phyloP scores from a whole-genome alignment of 2,113 vertebrate genomes.

The Enhydra lutris region DNA sequence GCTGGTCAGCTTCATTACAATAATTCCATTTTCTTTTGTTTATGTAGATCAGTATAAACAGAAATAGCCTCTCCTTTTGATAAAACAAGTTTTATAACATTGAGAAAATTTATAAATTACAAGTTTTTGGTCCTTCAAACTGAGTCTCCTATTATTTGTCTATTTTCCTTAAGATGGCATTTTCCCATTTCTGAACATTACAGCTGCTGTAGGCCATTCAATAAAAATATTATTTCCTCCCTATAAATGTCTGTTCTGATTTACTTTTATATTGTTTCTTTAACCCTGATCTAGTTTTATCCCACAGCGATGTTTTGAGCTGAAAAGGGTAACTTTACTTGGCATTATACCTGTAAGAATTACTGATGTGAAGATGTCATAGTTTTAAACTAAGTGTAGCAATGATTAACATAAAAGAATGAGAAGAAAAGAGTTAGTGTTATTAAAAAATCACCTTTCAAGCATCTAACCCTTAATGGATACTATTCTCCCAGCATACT shows the following conservation, averaged over 20 bases:
- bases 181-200: constrained; percentile 55
- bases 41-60: not conserved
- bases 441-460: not conserved
- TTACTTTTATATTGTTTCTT: constrained; percentile 67
- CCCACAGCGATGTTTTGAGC: constrained; percentile 8
- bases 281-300: constrained; percentile 58
- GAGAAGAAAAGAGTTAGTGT: not conserved
- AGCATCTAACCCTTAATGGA: not conserved
- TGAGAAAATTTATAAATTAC: constrained; percentile 28
- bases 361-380: not conserved
- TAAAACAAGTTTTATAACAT: not conserved
- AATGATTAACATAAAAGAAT: constrained; percentile 58
- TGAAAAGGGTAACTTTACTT: constrained; percentile 55
- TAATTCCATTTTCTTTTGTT: not conserved
- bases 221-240: constrained; percentile 54
- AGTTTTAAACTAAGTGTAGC: constrained; percentile 49
- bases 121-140: constrained; percentile 41
- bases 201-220: not conserved
- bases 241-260: constrained; percentile 26
- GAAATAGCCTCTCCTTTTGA: not conserved
- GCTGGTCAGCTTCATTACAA: not conserved
- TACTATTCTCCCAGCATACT: not conserved
- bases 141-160: not conserved
- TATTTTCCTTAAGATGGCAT: constrained; percentile 46
- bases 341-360: constrained; percentile 40